Evolutionary conservation across 2,797 vertebrate species (phyloP).

Genomic region (Tragelaphus eurycerus): DNA sequence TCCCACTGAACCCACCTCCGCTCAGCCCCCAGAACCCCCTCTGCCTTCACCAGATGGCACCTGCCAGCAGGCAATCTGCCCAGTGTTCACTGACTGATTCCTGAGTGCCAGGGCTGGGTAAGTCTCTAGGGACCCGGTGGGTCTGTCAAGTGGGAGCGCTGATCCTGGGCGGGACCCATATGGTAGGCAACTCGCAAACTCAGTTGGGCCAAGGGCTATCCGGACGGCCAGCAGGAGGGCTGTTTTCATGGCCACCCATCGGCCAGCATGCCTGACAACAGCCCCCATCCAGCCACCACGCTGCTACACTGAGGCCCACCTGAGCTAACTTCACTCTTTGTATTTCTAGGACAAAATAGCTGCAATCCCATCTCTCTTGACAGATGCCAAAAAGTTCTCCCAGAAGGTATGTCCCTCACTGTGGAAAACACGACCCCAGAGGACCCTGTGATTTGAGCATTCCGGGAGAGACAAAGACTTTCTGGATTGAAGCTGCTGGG

Average conservation of each 20-base stretch:
- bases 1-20: neutral
- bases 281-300: too few species aligned
- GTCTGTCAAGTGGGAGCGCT: neutral
- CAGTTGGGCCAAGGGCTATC: neutral
- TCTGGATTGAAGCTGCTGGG: neutral
- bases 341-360: neutral
- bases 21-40: neutral
- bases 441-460: neutral
- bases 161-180: too few species aligned
- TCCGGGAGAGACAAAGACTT: neutral
- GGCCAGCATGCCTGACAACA: accelerated
- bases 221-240: neutral
- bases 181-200: accelerated
- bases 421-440: accelerated
- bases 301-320: conserved; percentile 81
- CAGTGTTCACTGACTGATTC: neutral
- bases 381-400: neutral
- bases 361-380: neutral
- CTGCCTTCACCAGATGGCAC: neutral
- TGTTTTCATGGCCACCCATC: neutral
- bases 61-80: too few species aligned
- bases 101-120: neutral
- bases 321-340: conserved; percentile 78
- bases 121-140: neutral
- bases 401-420: neutral